These are phyloP conservation scores for Pseudochirops cupreus DNA, from an alignment of 2,797 vertebrate species.

Conservation along the genomic window DNA sequence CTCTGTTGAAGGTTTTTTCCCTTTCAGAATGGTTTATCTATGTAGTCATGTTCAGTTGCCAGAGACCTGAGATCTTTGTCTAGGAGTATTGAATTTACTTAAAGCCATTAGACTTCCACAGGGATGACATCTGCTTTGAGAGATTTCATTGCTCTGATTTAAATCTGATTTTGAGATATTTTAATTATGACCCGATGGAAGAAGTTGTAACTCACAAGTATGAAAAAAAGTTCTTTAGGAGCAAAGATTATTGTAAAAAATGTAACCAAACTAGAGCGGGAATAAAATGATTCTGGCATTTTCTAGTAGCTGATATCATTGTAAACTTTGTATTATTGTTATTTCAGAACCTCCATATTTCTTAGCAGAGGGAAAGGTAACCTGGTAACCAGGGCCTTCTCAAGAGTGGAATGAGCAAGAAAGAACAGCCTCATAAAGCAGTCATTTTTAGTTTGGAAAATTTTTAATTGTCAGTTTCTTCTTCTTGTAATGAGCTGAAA, in stretches of 20 bases:
- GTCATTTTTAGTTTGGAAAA: neutral
- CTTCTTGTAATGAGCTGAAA: neutral
- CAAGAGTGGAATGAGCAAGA: neutral
- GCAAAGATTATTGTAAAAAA: neutral
- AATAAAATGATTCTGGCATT: neutral
- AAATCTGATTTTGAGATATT: neutral
- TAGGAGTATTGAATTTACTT: neutral
- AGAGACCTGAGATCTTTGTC: neutral
- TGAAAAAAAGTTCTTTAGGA: neutral
- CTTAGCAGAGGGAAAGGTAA: neutral
- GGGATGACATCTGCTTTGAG: neutral
- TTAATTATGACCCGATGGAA: neutral
- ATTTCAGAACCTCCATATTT: neutral
- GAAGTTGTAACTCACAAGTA: neutral
- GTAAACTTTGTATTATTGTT: neutral
- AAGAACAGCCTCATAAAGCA: neutral
- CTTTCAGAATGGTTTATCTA: neutral
- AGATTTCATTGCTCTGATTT: neutral
- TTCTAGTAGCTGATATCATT: neutral
- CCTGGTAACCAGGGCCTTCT: neutral
- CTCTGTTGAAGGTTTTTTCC: neutral
- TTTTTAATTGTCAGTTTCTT: neutral
- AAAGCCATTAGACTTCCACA: neutral
- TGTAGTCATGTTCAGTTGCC: neutral
- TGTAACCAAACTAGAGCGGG: neutral